Conservation (phyloP, 1,140 invertebrate species). For the Cotesia typhae region DNA sequence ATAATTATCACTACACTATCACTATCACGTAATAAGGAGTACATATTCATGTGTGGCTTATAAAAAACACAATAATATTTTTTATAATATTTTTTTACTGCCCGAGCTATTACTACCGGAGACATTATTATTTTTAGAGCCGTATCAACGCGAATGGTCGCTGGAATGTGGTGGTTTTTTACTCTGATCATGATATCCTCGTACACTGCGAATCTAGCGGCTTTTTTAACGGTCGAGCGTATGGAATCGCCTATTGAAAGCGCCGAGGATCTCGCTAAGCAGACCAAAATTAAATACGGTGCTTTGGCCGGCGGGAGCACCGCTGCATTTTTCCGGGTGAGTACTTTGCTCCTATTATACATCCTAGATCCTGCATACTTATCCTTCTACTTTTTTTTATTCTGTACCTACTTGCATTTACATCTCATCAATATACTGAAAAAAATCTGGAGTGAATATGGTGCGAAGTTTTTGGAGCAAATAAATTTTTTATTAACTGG, state of each 20-base stretch:
- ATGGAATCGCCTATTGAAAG: slow-evolving; percentile 96
- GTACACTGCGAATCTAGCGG: slow-evolving; percentile 96
- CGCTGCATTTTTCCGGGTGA: slow-evolving; percentile 90
- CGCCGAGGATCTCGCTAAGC: slow-evolving; percentile 94
- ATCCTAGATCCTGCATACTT: too few relatives aligned
- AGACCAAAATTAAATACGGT: slow-evolving; percentile 97
- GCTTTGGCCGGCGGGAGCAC: slow-evolving; percentile 92
- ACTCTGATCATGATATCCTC: slow-evolving; percentile 98
- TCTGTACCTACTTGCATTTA: too few relatives aligned
- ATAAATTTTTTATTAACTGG: too few relatives aligned
- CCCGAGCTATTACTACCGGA: background rate
- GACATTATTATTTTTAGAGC: slow-evolving; percentile 69
- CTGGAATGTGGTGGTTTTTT: slow-evolving; percentile 97
- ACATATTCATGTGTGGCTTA: background rate
- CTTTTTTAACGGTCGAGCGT: slow-evolving; percentile 95
- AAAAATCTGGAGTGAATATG: too few relatives aligned
- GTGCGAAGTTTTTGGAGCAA: too few relatives aligned
- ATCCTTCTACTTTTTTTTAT: too few relatives aligned
- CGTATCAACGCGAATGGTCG: slow-evolving; percentile 88
- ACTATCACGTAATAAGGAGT: too few relatives aligned
- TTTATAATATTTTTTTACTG: background rate
- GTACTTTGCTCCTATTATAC: slow-evolving; percentile 32
- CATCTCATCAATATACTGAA: too few relatives aligned
- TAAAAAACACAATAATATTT: background rate
- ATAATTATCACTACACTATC: too few relatives aligned